A percentile compares a stretch with the other conserved stretches of the same genome.
Evolutionary conservation across 2,797 vertebrate genomes (phyloP).

Genomic region (Xenops minutus): DNA sequence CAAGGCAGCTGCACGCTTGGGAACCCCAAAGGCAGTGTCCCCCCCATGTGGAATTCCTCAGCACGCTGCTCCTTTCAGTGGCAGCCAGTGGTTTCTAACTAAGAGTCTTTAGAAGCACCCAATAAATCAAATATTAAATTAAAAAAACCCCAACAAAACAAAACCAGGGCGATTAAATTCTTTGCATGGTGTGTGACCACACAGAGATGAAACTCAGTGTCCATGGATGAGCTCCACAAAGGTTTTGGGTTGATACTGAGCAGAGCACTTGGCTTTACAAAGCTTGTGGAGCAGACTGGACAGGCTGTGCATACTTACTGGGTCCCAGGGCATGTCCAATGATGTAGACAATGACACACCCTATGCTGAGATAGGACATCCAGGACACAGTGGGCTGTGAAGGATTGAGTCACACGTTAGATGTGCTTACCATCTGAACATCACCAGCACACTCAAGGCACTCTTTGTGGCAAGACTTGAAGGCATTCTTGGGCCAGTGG

Average conservation of each 20-base stretch:
- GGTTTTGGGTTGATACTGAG: background rate
- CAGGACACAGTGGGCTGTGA: slow-evolving; percentile 68
- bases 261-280: background rate
- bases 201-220: background rate
- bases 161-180: background rate
- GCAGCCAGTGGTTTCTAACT: background rate
- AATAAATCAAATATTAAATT: background rate
- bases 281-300: background rate
- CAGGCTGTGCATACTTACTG: slow-evolving; percentile 78
- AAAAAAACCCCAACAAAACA: background rate
- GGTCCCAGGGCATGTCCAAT: slow-evolving; percentile 90
- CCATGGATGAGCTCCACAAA: background rate
- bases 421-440: background rate
- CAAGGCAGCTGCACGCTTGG: background rate
- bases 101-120: background rate
- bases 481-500: background rate
- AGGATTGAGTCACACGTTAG: background rate
- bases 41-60: background rate
- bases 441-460: background rate
- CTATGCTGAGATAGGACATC: slow-evolving; percentile 92
- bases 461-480: background rate
- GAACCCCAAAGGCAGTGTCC: background rate
- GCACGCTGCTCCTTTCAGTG: background rate
- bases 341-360: slow-evolving; percentile 86
- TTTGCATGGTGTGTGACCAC: background rate